Conservation (phyloP, 1,140 invertebrate species). For the Camponotus vicinus region DNA sequence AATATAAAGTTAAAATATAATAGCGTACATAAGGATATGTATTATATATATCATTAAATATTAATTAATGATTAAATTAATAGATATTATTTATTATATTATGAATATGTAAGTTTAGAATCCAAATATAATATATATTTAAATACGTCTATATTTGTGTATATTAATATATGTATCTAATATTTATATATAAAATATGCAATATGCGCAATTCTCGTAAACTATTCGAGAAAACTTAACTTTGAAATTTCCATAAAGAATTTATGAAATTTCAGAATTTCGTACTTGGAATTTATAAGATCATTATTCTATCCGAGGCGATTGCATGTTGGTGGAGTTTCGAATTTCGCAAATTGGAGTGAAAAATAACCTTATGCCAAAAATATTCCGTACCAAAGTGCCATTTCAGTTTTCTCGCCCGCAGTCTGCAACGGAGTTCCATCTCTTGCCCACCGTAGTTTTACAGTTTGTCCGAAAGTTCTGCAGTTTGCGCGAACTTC, state of each 20-base stretch:
- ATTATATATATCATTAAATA: not conserved
- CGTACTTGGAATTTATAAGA: constrained; percentile 31
- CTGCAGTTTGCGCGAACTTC: constrained; percentile 30
- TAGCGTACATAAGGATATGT: not conserved
- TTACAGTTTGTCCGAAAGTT: constrained; percentile 48
- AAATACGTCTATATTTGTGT: no score
- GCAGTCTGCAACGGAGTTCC: not conserved
- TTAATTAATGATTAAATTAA: no score
- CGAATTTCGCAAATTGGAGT: constrained; percentile 17
- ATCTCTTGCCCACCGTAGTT: constrained; percentile 32
- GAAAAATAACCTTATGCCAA: constrained; percentile 32
- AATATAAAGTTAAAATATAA: not conserved
- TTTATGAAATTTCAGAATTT: not conserved
- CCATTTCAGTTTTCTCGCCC: constrained; percentile 25
- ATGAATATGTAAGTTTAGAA: not conserved
- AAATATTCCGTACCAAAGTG: constrained; percentile 38
- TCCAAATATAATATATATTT: no score
- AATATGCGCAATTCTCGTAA: not conserved
- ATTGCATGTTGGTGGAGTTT: not conserved
- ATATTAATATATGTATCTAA: no score
- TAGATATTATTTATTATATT: not conserved
- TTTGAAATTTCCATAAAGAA: constrained; percentile 4
- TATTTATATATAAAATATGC: not conserved
- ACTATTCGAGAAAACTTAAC: not conserved
- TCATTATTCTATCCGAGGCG: not conserved